Base-by-base conservation (phyloP, 2,888 invertebrate genomes). In the Amitus sp. region DNA sequence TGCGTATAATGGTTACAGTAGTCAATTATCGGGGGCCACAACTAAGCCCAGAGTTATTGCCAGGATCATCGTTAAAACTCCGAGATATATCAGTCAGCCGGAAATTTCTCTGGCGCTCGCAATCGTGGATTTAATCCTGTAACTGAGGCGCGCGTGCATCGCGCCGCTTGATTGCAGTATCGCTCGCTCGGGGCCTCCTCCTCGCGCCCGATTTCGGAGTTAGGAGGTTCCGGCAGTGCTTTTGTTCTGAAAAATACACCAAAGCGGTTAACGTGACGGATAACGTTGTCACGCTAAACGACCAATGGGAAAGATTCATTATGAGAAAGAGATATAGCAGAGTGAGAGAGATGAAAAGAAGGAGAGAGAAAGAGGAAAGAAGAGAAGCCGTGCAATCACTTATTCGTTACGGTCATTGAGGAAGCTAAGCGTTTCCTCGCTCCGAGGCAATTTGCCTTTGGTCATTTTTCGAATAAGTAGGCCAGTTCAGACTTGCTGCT, bases 21-120 rank as follows among this genome's bases (percentile, higher is more conserved):
- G 80, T 82, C 81, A 80, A 81, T 81, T 82, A 79, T 71, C 74
- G 54, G 62, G 69, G 75, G 77, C 78, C 66, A 62, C 58, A 67
- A 71, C 72, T 80, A 79, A 81, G 77, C 78, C 73, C 71, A 69
- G 73, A 81, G 78, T 81, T 82, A 82, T 80, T 79, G 79, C 76
- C 68, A 47, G 79, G 81, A 81, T 82, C 80, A 82, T 79, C 78
- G 79, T 80, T 80, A 80, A 81, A 80, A 79, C 74, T 78, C 72
- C 20, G 74, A 74, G 74, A 77, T 73, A 75, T 74, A 80, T 79
- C 79, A 76, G 77, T 76, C 78, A 77, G 69, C 47, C 62, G 47
- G 47, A 55, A 60, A 62, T 60, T 28, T 33, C 50, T 15, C 53
- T 45, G 46, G 47, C 23, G 23, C 30, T 51, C 47, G 55, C 55